Percentiles rank a stretch among this genome's conserved stretches.
Evolutionary conservation across 2,888 invertebrate species (phyloP).

Genomic region (Brenthis daphne): DNA sequence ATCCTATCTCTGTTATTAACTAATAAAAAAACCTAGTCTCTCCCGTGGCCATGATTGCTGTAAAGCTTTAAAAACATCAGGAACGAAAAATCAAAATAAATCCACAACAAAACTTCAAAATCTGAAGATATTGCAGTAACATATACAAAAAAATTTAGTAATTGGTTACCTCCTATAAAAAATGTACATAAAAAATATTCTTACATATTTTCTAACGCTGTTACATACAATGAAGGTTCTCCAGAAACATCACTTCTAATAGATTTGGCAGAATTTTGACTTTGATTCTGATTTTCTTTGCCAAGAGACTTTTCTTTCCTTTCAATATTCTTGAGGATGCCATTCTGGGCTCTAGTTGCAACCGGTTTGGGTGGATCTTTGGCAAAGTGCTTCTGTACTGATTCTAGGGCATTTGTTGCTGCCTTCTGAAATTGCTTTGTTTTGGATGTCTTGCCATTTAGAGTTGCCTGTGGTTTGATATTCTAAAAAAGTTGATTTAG

Average conservation of each 20-base stretch:
- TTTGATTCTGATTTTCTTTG: slow-evolving; percentile 65
- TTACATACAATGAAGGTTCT: slow-evolving; percentile 89
- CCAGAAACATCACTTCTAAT: slow-evolving; percentile 86
- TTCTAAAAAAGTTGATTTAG: slow-evolving; percentile 55
- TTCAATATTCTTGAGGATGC: slow-evolving; percentile 72
- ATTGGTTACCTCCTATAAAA: background rate
- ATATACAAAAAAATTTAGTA: too few species aligned
- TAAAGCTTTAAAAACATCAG: too few species aligned
- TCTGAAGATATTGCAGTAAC: too few species aligned
- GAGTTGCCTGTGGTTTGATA: slow-evolving; percentile 61
- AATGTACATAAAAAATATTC: slow-evolving; percentile 51
- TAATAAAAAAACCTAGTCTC: too few species aligned
- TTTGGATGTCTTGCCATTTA: slow-evolving; percentile 72
- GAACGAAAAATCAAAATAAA: too few species aligned
- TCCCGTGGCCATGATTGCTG: too few species aligned
- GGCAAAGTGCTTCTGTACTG: slow-evolving; percentile 69
- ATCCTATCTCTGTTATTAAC: too few species aligned
- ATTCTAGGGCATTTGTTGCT: slow-evolving; percentile 66
- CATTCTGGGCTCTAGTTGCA: slow-evolving; percentile 65
- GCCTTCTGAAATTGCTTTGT: slow-evolving; percentile 71
- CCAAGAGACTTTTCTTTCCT: slow-evolving; percentile 49
- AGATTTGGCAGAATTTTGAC: slow-evolving; percentile 67
- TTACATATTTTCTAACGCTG: slow-evolving; percentile 89
- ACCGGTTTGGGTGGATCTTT: slow-evolving; percentile 65
- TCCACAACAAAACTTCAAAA: too few species aligned